phyloP scores from a whole-genome alignment of 2,888 invertebrate species.

The Bugulina stolonifera region DNA sequence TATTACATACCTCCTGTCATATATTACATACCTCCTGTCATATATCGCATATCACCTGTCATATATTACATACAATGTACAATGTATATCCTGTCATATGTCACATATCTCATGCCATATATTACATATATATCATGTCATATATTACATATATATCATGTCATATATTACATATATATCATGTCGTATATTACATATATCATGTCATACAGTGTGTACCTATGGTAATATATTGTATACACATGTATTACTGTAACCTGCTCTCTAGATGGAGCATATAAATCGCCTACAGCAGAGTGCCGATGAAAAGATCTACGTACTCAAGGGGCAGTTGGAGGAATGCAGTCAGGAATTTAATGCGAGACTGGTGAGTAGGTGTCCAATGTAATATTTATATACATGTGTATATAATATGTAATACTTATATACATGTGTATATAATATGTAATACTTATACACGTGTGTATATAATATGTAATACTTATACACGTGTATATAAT shows the following conservation, averaged over 20 bases:
- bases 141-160: no score
- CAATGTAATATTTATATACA: no score
- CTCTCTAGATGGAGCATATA: background rate
- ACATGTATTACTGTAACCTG: background rate
- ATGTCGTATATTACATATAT: background rate
- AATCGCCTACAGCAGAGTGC: background rate
- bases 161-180: no score
- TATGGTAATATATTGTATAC: background rate
- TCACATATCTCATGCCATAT: background rate
- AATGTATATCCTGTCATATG: background rate
- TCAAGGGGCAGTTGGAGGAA: background rate
- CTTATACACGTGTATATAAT: no score
- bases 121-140: background rate
- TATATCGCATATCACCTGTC: background rate
- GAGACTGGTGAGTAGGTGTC: background rate
- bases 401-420: no score
- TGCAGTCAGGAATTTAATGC: constrained; percentile 4
- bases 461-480: no score
- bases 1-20: background rate
- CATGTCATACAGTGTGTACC: background rate
- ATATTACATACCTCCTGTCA: background rate
- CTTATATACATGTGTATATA: no score
- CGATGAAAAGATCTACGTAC: constrained; percentile 1
- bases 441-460: no score
- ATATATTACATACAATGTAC: no score